A percentile compares a stretch with the other conserved stretches of the same genome.
phyloP scores from a whole-genome alignment of 1,140 invertebrate species.

The Periplaneta americana region DNA sequence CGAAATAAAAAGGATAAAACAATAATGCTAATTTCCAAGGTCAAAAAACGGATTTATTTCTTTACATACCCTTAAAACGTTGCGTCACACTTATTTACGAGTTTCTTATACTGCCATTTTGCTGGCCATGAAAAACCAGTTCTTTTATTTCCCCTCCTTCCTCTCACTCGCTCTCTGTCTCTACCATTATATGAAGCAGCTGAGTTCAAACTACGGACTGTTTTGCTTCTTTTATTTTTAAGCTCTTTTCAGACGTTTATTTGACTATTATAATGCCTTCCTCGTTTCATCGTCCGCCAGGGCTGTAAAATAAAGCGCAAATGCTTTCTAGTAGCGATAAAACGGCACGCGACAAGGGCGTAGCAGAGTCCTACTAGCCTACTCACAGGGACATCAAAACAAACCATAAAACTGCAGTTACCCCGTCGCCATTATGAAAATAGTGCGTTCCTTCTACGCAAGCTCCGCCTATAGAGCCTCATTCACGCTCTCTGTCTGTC shows the following conservation, averaged over 20 bases:
- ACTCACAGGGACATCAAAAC: conserved; percentile 2
- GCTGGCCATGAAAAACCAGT: neutral
- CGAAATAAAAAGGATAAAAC: too few species aligned
- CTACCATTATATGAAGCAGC: neutral
- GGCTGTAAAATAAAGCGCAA: neutral
- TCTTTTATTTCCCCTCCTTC: neutral
- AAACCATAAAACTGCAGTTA: conserved; percentile 10
- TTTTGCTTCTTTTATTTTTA: neutral
- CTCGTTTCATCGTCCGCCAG: neutral
- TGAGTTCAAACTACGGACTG: neutral
- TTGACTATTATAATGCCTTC: too few species aligned
- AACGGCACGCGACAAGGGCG: conserved; percentile 9
- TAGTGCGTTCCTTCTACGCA: neutral
- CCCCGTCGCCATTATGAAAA: conserved; percentile 10
- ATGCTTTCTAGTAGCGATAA: neutral
- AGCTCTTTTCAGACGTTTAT: neutral
- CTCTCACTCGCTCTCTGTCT: neutral
- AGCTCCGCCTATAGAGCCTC: neutral
- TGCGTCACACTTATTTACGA: neutral
- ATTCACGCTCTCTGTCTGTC: too few species aligned
- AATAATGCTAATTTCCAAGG: too few species aligned
- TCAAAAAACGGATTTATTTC: neutral
- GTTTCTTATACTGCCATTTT: neutral
- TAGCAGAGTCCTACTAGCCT: conserved; percentile 2
- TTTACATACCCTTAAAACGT: neutral